These are phyloP conservation scores for Serilophus lunatus DNA, from an alignment of 2,113 vertebrate species.

Conservation along the genomic window DNA sequence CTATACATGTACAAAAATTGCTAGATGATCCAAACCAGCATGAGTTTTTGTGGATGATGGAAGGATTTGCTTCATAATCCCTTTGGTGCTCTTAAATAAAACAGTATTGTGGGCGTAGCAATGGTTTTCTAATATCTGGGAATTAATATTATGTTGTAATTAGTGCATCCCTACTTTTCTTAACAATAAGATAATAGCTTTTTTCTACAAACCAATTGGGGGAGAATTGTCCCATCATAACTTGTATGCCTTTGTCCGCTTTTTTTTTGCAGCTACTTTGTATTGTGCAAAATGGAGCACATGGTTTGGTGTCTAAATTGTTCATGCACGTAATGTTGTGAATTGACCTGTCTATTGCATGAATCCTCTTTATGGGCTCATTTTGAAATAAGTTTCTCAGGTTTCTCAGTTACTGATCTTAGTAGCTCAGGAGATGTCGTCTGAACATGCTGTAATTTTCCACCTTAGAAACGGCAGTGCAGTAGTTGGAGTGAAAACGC, in stretches of 20 bases:
- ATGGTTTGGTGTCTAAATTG: neutral
- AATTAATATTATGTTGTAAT: neutral
- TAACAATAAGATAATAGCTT: neutral
- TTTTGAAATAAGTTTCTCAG: neutral
- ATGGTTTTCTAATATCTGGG: neutral
- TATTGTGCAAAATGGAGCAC: neutral
- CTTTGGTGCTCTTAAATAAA: neutral
- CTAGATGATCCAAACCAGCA: neutral
- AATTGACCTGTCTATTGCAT: neutral
- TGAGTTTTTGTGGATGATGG: neutral
- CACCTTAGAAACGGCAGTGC: neutral
- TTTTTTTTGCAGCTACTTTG: neutral
- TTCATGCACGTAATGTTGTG: neutral
- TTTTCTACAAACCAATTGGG: neutral
- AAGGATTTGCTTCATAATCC: neutral
- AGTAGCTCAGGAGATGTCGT: neutral
- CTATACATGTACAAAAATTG: neutral
- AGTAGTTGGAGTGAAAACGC: neutral
- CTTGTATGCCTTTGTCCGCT: neutral
- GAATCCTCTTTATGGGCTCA: neutral
- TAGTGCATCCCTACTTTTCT: neutral
- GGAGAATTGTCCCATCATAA: neutral
- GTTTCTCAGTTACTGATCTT: neutral
- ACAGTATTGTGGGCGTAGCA: accelerated
- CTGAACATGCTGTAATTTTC: neutral